Base-by-base conservation (phyloP, 2,888 invertebrate genomes). In the Philaethria dido region DNA sequence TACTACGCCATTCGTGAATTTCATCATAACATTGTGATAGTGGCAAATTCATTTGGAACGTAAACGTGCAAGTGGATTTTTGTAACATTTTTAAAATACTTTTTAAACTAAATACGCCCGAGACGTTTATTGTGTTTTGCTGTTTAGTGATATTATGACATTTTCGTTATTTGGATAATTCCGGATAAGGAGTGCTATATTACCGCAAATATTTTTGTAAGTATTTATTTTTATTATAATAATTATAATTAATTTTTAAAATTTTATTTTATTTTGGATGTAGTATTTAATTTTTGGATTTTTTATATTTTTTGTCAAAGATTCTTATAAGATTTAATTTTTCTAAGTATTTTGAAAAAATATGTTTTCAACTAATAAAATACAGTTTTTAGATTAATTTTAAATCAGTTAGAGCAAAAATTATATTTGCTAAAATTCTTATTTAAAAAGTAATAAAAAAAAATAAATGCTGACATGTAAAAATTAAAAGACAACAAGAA, bases 131-230 rank as follows among this genome's bases (percentile, higher is more conserved):
- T 82, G 85, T 85, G 83, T 72, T 77, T 80, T 75, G 74, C 73
- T 73, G 79, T 83, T 84, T 80, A 66, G 85, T 89, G 88, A 87
- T 85, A 79, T 89, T 88, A 85, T 88, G 85, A 85, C 80, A 89
- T 88, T 84, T 82, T 84, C 87, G 81, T 84, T 75, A 87, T 87
- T 91, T 91, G 92, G 92, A 92, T 92, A 92, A 89, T 90, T 92
- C 88, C 88, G 80, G 81, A 84, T 78, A 84, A 87, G 87, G 88
- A 88, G 89, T 83, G 75, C 80, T 75, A 78, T 73, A 84, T 88
- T 79, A 81, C 88, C 87, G 92, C 92, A 92, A 92, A 91, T 92
- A 92, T 92, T 92, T 92, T 87, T 78, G 92, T 92, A 87, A 92
- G 92, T 92, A 91, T 73, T 61, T 48, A 22, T 70, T 59, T 54